phyloP scores from a whole-genome alignment of 2,113 vertebrate genomes.

The Mesembrinibis cayennensis region DNA sequence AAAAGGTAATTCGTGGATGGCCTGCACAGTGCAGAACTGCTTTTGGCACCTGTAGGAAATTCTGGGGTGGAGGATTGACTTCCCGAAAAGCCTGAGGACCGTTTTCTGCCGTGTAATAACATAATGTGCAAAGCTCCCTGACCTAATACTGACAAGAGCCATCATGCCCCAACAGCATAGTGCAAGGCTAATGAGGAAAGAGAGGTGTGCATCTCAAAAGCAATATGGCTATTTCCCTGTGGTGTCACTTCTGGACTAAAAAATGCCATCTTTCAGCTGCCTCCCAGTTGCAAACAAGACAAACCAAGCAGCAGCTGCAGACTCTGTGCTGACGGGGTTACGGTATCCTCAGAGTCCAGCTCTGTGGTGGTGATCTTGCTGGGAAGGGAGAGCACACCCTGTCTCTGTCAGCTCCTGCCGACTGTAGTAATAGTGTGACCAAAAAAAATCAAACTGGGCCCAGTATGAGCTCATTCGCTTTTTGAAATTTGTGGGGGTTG shows the following conservation, averaged over 20 bases:
- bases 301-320: neutral
- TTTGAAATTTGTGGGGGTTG: neutral
- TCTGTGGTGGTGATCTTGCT: neutral
- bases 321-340: neutral
- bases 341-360: neutral
- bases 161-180: fast-evolving
- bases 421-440: neutral
- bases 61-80: neutral
- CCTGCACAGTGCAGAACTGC: neutral
- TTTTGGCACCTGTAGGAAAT: neutral
- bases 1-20: neutral
- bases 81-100: neutral
- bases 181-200: neutral
- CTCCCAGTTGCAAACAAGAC: fast-evolving
- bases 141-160: fast-evolving
- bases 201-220: neutral
- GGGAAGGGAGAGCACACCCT: neutral
- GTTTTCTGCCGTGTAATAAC: neutral
- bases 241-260: neutral
- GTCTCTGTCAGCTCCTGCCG: neutral
- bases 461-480: neutral
- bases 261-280: neutral
- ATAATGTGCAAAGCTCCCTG: neutral
- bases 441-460: neutral
- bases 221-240: neutral